phyloP scores from a whole-genome alignment of 1,140 invertebrate species.

The Coptotermes formosanus region DNA sequence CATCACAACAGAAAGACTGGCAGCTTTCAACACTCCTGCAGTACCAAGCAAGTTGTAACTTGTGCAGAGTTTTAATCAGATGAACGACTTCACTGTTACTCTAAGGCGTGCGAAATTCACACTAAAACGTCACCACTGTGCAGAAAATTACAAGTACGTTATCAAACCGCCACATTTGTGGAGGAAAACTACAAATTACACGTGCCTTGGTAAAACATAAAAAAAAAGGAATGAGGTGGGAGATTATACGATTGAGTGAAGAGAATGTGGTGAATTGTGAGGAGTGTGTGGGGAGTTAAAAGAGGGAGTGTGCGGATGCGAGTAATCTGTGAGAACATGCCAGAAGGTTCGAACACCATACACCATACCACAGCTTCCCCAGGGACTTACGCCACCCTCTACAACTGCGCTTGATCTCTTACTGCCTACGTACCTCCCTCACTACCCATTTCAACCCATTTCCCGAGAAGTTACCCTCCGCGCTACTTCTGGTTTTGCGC shows the following conservation, averaged over 20 bases:
- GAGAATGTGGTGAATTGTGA: not conserved
- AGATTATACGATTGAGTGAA: not conserved
- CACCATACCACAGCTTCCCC: not conserved
- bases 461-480: not conserved
- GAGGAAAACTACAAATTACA: not conserved
- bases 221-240: not conserved
- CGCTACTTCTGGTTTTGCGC: not conserved
- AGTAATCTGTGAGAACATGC: constrained; percentile 1
- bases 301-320: not conserved
- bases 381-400: not conserved
- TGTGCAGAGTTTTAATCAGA: no score
- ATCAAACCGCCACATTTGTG: not conserved
- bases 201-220: not conserved
- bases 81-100: no score
- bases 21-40: no score
- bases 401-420: constrained; percentile 11
- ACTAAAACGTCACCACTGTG: no score
- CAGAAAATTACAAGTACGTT: no score
- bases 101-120: no score
- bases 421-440: constrained; percentile 2
- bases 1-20: no score
- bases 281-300: not conserved
- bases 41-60: no score
- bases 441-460: not conserved
- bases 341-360: constrained; percentile 10